Base-by-base conservation (phyloP, 2,888 invertebrate genomes). In the Xanthorhoe spadicearia region DNA sequence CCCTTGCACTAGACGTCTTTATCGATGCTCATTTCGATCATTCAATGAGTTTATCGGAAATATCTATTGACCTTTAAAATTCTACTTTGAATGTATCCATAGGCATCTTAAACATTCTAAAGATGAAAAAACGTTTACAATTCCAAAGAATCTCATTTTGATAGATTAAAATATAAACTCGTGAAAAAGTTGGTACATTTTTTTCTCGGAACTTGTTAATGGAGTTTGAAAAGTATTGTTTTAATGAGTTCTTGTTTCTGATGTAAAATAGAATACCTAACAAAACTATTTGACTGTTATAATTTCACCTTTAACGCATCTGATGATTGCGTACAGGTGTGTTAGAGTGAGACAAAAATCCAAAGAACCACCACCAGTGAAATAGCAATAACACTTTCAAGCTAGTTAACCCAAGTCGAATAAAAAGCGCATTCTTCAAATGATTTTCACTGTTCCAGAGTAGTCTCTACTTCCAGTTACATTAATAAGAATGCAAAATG, bases 91-190 rank as follows among this genome's bases (percentile, higher is more conserved):
- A 72, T 74, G 54, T 64, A 69, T 62, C 66, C 65, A 54, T 28
- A 61, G 70, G 70, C 66, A 73, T 73, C 62, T 68, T 51, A 69
- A 43, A 53, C 64, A 69, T 70, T 61, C 50, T 32, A 49, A 32
- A 10, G 35, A 60, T 49, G 70, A 70, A 75, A 32, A 70, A 75
- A 69, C 70, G 8, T 50, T 55, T 61, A 65, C 70, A 74, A 75
- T 75, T 73, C 68, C 68, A 74, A 70, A 58, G 66, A 72, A 70
- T 67, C 67, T 68, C 55, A 69, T 71, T 78, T 75, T 66, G 63
- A 72, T 63, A 63, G 43, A 61, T 63, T 75, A 72, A 66, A 71
- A 71, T 71, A 77, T 77, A 74, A 76, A 76, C 67, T 74, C 74
- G 72, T 73, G 68, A 73, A 70, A 19, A 50, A 63, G 13, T 43